Conservation (phyloP, 2,797 vertebrate genomes). For the Mionectes olivaceus region DNA sequence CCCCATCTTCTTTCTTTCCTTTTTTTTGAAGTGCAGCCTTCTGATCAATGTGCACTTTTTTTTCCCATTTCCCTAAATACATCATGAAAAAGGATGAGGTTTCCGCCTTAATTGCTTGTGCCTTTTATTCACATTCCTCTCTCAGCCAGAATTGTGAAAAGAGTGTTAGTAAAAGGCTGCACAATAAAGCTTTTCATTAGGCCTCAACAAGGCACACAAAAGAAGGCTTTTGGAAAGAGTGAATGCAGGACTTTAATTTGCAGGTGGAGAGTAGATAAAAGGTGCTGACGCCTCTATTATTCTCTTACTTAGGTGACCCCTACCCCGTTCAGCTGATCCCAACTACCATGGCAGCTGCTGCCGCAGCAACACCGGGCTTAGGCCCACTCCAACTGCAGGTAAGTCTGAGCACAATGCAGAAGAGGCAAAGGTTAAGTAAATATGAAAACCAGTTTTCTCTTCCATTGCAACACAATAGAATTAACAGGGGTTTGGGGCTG, state of each 20-base stretch:
- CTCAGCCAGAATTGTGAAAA: constrained; percentile 90
- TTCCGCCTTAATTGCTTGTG: constrained; percentile 94
- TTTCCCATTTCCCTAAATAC: constrained; percentile 82
- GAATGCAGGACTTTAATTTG: constrained; percentile 84
- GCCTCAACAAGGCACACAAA: constrained; percentile 87
- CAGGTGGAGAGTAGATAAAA: constrained; percentile 85
- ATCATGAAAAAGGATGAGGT: constrained; percentile 86
- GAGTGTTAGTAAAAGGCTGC: constrained; percentile 91
- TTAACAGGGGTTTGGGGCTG: background rate
- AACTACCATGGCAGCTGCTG: constrained; percentile 96
- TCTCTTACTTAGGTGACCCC: constrained; percentile 91
- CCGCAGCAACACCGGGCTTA: constrained; percentile 91
- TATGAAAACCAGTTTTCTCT: constrained; percentile 53
- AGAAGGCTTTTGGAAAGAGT: constrained; percentile 85
- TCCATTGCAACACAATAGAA: background rate
- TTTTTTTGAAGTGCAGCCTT: constrained; percentile 64
- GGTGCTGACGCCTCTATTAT: constrained; percentile 82
- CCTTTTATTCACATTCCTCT: constrained; percentile 93
- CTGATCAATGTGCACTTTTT: constrained; percentile 73
- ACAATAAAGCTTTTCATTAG: constrained; percentile 98
- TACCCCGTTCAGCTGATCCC: constrained; percentile 99
- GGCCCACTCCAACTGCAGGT: constrained; percentile 98
- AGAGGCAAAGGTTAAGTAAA: constrained; percentile 75
- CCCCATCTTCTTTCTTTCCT: constrained; percentile 45
- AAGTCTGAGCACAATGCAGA: constrained; percentile 70